Conservation (phyloP, 2,113 vertebrate genomes). For the Salvelinus namaycush region DNA sequence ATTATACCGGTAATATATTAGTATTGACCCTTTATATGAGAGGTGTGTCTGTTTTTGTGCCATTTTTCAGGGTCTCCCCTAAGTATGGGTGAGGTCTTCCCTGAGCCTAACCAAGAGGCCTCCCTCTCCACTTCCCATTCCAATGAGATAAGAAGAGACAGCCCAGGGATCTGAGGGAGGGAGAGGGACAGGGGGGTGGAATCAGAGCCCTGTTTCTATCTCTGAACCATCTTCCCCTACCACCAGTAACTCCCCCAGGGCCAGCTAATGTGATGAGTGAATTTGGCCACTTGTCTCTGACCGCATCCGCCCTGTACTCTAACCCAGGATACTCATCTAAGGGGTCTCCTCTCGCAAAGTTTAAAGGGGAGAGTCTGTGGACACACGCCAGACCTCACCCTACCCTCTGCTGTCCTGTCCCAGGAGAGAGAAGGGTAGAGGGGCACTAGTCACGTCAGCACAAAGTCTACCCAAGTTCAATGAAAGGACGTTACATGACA, state of each 20-base stretch:
- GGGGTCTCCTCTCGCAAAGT: conserved; percentile 57
- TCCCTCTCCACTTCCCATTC: conserved; percentile 62
- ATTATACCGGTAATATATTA: background rate
- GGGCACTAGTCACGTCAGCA: conserved; percentile 18
- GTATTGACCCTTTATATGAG: background rate
- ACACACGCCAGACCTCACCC: conserved; percentile 50
- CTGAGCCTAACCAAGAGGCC: conserved; percentile 58
- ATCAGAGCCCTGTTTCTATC: conserved; percentile 45
- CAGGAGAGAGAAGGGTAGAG: background rate
- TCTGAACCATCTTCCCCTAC: conserved; percentile 36
- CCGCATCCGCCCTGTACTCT: conserved; percentile 18
- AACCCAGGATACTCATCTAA: conserved; percentile 50
- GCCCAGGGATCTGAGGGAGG: conserved; percentile 26
- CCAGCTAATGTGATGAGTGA: conserved; percentile 71
- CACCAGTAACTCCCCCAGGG: conserved; percentile 51
- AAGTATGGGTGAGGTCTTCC: conserved; percentile 43
- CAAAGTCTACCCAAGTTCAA: conserved; percentile 29
- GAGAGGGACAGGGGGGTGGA: conserved; percentile 20
- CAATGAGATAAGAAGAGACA: conserved; percentile 64
- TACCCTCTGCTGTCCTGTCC: background rate
- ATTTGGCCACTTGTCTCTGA: conserved; percentile 73
- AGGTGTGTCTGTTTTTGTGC: background rate
- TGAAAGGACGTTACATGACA: conserved; percentile 31
- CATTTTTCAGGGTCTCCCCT: conserved; percentile 35
- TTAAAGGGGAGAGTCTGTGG: conserved; percentile 53